Conservation (phyloP, 2,888 invertebrate genomes). For the Leptinotarsa rubiginosa region DNA sequence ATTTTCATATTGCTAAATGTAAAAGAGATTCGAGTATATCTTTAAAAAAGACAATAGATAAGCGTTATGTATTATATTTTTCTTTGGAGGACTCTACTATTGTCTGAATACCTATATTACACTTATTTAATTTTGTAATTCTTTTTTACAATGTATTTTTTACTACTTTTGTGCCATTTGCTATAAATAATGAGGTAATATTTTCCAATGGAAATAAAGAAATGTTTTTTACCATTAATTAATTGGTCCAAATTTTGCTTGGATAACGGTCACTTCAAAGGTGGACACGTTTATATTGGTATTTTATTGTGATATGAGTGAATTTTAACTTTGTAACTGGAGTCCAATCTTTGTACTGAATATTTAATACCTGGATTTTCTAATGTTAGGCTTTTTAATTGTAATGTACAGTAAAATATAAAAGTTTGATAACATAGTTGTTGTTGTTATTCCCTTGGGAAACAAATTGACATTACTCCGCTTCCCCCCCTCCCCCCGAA, state of each 20-base stretch:
- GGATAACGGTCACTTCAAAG: constrained; percentile 6
- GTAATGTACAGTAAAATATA: constrained; percentile 61
- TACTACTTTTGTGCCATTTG: constrained; percentile 57
- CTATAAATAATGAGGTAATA: constrained; percentile 35
- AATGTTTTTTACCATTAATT: constrained; percentile 10
- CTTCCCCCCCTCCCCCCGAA: too few relatives aligned
- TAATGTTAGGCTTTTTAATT: constrained; percentile 55
- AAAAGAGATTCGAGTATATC: constrained; percentile 34
- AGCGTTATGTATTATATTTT: constrained; percentile 51
- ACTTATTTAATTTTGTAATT: constrained; percentile 44
- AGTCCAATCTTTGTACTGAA: constrained; percentile 61
- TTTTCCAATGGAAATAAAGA: constrained; percentile 13
- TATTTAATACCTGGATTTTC: constrained; percentile 60
- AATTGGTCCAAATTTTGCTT: constrained; percentile 17
- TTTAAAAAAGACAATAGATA: constrained; percentile 58
- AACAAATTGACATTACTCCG: too few relatives aligned
- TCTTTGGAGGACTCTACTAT: constrained; percentile 47
- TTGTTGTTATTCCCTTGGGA: constrained; percentile 22
- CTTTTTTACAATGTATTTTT: constrained; percentile 49
- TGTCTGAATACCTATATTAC: constrained; percentile 54
- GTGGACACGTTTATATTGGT: constrained; percentile 52
- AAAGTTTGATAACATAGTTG: constrained; percentile 47
- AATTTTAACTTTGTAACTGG: constrained; percentile 55
- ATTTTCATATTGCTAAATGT: constrained; percentile 49
- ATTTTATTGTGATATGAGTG: constrained; percentile 63